These are phyloP conservation scores for Coenonympha arcania DNA, from an alignment of 2,888 invertebrate genomes.

Conservation along the genomic window DNA sequence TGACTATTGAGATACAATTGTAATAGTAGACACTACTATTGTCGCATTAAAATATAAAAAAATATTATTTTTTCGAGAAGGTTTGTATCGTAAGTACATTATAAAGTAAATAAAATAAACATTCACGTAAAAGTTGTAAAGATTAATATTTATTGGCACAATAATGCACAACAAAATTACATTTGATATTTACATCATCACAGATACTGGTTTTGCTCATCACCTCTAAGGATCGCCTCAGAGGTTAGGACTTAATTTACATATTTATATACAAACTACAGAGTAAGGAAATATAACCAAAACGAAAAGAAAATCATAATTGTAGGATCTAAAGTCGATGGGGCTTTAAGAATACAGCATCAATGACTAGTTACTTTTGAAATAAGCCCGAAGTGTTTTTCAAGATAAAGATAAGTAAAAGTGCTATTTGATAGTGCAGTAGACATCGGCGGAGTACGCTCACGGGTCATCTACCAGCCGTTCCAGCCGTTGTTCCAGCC, in stretches of 20 bases:
- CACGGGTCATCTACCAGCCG: conserved; percentile 23
- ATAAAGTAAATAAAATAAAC: neutral
- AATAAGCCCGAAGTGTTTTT: too few relatives aligned
- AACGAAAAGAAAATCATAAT: too few relatives aligned
- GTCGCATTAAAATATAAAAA: too few relatives aligned
- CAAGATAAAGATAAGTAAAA: neutral
- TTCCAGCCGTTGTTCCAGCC: conserved; percentile 21
- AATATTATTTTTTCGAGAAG: too few relatives aligned
- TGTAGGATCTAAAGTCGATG: too few relatives aligned
- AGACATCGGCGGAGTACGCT: neutral
- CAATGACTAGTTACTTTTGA: too few relatives aligned
- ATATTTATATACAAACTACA: neutral
- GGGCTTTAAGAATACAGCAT: too few relatives aligned
- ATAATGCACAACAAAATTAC: conserved; percentile 1
- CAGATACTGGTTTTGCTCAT: conserved; percentile 5
- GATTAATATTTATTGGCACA: conserved; percentile 4
- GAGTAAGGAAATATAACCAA: too few relatives aligned
- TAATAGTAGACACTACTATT: too few relatives aligned
- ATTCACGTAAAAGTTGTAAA: neutral
- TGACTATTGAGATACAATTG: too few relatives aligned
- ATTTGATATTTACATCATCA: conserved; percentile 7
- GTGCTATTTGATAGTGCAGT: neutral
- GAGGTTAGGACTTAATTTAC: neutral
- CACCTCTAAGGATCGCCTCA: neutral
- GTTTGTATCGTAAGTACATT: too few relatives aligned